Evolutionary conservation across 2,797 vertebrate genomes (phyloP).

Genomic region (Acanthopagrus latus): DNA sequence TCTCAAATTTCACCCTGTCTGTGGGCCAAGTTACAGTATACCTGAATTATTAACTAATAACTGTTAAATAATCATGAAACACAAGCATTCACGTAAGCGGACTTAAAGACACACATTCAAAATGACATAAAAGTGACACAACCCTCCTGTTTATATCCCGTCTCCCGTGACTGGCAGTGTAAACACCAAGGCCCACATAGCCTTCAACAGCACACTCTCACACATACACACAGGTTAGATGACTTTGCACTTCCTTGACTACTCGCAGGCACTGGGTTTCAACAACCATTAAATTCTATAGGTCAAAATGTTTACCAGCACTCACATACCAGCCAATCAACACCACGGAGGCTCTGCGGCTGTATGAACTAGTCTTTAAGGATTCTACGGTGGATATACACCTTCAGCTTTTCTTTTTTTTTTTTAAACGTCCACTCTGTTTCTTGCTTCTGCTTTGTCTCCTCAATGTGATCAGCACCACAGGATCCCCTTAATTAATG

Average conservation of each 20-base stretch:
- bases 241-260: slow-evolving; percentile 32
- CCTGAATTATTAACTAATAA: not conserved
- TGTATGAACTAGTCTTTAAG: not conserved
- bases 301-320: slow-evolving; percentile 31
- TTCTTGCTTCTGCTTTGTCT: not conserved
- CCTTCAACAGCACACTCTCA: not conserved
- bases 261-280: slow-evolving; percentile 31
- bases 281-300: slow-evolving; percentile 47
- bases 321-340: slow-evolving; percentile 51
- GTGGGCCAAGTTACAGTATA: not conserved
- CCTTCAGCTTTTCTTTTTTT: not conserved
- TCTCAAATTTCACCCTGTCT: not conserved
- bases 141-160: not conserved
- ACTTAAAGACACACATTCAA: not conserved
- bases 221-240: slow-evolving; percentile 19
- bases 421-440: not conserved
- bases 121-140: not conserved
- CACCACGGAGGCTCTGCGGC: slow-evolving; percentile 7
- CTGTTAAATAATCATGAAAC: not conserved
- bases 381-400: not conserved
- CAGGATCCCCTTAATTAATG: not conserved
- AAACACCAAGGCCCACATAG: slow-evolving; percentile 28
- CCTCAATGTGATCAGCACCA: not conserved
- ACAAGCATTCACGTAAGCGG: not conserved
- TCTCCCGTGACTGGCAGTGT: not conserved